These are phyloP conservation scores for Schizotus pectinicornis DNA, from an alignment of 2,888 invertebrate species.

Conservation along the genomic window DNA sequence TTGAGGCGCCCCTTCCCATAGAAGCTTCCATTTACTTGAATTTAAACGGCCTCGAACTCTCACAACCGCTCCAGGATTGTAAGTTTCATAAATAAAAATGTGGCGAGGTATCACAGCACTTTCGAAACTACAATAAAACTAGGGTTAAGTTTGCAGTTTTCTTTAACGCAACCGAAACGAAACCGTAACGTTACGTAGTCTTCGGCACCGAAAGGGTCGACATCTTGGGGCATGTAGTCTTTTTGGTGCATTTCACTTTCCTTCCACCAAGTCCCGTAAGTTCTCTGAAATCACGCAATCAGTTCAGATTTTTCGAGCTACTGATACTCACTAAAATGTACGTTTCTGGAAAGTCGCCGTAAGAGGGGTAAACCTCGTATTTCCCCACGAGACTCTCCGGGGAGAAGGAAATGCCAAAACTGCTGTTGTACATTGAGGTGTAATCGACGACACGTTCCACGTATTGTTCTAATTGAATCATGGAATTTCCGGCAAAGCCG, in stretches of 20 bases:
- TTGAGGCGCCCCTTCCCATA: constrained; percentile 79
- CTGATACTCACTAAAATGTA: constrained; percentile 86
- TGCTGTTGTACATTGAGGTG: constrained; percentile 90
- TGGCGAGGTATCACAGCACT: constrained; percentile 71
- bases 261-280: constrained; percentile 87
- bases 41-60: constrained; percentile 75
- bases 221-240: constrained; percentile 78
- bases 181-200: constrained; percentile 76
- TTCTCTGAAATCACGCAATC: constrained; percentile 64
- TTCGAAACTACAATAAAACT: constrained; percentile 63
- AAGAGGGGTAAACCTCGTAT: constrained; percentile 84
- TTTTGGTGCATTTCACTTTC: constrained; percentile 73
- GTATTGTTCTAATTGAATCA: constrained; percentile 73
- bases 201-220: constrained; percentile 69
- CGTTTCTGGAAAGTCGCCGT: constrained; percentile 90
- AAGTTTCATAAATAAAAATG: constrained; percentile 82
- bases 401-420: constrained; percentile 86
- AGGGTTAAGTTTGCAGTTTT: background rate
- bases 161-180: constrained; percentile 34
- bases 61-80: constrained; percentile 83
- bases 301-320: constrained; percentile 3
- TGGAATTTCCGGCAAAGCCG: constrained; percentile 40
- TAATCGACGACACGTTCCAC: constrained; percentile 81
- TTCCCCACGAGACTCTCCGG: constrained; percentile 86
- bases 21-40: constrained; percentile 68